phyloP scores from a whole-genome alignment of 2,888 invertebrate species.

The Ophion ellenae region DNA sequence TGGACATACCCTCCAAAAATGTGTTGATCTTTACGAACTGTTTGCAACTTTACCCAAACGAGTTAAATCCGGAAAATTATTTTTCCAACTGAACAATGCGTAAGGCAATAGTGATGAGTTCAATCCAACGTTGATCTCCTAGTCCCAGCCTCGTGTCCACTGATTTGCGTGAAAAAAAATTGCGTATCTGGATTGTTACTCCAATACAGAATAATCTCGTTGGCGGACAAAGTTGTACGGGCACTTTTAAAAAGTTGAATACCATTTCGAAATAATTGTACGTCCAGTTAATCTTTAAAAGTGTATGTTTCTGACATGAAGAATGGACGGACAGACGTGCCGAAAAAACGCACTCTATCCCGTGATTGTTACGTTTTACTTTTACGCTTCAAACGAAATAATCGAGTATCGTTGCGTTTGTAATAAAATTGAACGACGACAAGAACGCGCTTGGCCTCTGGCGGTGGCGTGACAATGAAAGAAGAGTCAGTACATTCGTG shows the following conservation, averaged over 20 bases:
- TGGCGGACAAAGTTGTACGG: neutral
- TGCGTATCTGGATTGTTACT: neutral
- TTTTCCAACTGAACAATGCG: neutral
- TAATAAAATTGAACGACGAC: constrained; percentile 60
- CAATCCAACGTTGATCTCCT: neutral
- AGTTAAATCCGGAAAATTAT: neutral
- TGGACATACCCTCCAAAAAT: neutral
- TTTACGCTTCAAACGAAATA: neutral
- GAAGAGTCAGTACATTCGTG: constrained; percentile 12
- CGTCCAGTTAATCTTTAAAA: constrained; percentile 6
- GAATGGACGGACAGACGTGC: constrained; percentile 56
- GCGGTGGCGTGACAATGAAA: constrained; percentile 55
- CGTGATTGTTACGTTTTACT: constrained; percentile 36
- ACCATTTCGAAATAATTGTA: neutral
- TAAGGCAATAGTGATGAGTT: neutral
- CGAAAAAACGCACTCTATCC: constrained; percentile 50
- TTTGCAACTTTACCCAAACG: neutral
- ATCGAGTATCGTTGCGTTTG: constrained; percentile 9
- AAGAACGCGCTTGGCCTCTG: constrained; percentile 48
- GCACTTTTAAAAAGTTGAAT: neutral
- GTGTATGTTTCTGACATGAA: constrained; percentile 20
- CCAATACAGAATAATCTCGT: neutral
- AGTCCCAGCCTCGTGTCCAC: neutral
- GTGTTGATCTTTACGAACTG: neutral
- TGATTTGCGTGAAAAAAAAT: neutral